phyloP scores from a whole-genome alignment of 2,113 vertebrate species.

The Notiomystis cincta region DNA sequence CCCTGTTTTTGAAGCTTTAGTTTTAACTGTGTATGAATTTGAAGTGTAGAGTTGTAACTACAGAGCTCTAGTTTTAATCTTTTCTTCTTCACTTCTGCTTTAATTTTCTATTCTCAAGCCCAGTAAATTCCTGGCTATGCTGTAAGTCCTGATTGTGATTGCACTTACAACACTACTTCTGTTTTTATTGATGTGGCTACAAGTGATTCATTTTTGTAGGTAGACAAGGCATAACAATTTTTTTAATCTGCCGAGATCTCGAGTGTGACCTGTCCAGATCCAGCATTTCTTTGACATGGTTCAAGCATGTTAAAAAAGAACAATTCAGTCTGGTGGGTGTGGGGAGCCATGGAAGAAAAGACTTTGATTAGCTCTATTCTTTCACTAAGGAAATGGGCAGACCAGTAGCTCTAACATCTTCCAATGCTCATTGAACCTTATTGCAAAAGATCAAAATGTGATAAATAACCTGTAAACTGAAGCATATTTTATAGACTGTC shows the following conservation, averaged over 20 bases:
- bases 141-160: not conserved
- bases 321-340: not conserved
- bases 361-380: not conserved
- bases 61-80: not conserved
- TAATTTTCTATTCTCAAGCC: not conserved
- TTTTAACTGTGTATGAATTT: not conserved
- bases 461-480: not conserved
- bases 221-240: not conserved
- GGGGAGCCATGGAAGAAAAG: not conserved
- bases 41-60: not conserved
- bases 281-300: accelerated
- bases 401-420: not conserved
- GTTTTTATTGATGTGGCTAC: not conserved
- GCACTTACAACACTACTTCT: not conserved
- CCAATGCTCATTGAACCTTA: not conserved
- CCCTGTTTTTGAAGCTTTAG: not conserved
- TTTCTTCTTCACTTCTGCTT: not conserved
- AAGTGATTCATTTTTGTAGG: not conserved
- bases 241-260: not conserved
- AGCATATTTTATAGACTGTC: not conserved
- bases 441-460: not conserved
- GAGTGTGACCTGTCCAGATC: not conserved
- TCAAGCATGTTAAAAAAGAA: not conserved
- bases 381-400: not conserved
- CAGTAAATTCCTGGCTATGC: not conserved